Evolutionary conservation across 2,113 vertebrate species (phyloP), one percentile per base, ranked within the genome.

Genomic region (Hippocampus mohnikei): DNA sequence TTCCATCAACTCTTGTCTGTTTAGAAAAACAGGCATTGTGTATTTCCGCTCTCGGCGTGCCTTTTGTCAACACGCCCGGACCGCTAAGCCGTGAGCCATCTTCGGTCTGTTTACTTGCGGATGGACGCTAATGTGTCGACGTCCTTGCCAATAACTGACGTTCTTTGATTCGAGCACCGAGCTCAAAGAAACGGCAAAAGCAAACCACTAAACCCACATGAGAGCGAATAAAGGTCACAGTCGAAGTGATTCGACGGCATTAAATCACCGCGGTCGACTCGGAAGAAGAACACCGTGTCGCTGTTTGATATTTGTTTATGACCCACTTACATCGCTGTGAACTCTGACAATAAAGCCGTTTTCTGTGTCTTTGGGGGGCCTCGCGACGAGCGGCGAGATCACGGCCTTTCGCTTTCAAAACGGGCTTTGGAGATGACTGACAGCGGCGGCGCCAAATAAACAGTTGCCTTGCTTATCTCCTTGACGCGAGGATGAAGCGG

Each of bases 351-450:
- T 60, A 72, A 60, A 81, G 71, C 0, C 3, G 68, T 77, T 75
- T 70, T 61, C 48, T 78, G 79, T 79, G 80, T 86, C 82, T 84
- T 79, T 62, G 67, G 77, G 77, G 81, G 74, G 74, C 62, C 33
- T 37, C 79, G 81, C 81, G 81, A 76, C 77, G 71, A 75, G 70
- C 20, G 41, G 67, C 70, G 48, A 78, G 71, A 87, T 87, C 74
- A 91, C 89, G 85, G 90, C 88, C 92, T 93, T 93, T 94, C 90
- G 89, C 86, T 71, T 88, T 79, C 83, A 37, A 83, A 88, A 91
- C 83, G 87, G 90, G 92, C 91, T 94, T 88, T 91, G 88, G 87
- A 93, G 90, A 90, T 91, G 89, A 88, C 90, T 90, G 89, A 88
- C 90, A 90, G 87, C 77, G 85, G 85, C 83, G 92, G 88, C 78